Percentiles rank a stretch among this genome's conserved stretches.
Evolutionary conservation across 2,113 vertebrate genomes (phyloP).

Genomic region (Haemorhous mexicanus): DNA sequence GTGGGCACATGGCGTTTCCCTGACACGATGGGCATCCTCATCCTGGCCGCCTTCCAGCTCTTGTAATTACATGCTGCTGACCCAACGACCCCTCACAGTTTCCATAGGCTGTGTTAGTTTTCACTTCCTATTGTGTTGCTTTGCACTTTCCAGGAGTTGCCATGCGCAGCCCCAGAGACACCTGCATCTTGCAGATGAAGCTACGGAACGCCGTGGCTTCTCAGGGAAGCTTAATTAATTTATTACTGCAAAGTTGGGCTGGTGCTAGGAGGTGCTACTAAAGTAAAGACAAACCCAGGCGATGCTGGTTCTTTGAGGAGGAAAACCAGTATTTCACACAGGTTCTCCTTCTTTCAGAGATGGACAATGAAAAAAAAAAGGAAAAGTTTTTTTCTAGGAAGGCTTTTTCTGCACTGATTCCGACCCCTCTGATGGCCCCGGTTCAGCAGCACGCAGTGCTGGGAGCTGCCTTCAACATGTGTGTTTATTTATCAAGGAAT

Average conservation of each 20-base stretch:
- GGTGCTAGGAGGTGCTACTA: not conserved
- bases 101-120: slow-evolving; percentile 51
- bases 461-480: not conserved
- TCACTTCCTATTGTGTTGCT: slow-evolving; percentile 44
- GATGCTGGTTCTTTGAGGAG: not conserved
- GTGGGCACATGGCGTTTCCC: not conserved
- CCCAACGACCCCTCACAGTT: not conserved
- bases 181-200: slow-evolving; percentile 2
- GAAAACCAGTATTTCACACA: not conserved
- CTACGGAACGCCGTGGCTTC: not conserved
- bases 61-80: slow-evolving; percentile 52
- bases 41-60: slow-evolving; percentile 22
- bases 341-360: not conserved
- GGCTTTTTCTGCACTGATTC: not conserved
- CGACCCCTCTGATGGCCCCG: not conserved
- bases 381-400: not conserved
- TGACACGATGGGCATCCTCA: not conserved
- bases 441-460: not conserved
- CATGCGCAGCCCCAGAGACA: not conserved
- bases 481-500: not conserved
- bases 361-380: accelerated
- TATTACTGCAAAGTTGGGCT: not conserved
- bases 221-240: not conserved
- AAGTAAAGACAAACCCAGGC: not conserved
- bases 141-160: slow-evolving; percentile 5